Evolutionary conservation across 2,888 invertebrate species (phyloP).

Genomic region (Digitonthophagus gazella): DNA sequence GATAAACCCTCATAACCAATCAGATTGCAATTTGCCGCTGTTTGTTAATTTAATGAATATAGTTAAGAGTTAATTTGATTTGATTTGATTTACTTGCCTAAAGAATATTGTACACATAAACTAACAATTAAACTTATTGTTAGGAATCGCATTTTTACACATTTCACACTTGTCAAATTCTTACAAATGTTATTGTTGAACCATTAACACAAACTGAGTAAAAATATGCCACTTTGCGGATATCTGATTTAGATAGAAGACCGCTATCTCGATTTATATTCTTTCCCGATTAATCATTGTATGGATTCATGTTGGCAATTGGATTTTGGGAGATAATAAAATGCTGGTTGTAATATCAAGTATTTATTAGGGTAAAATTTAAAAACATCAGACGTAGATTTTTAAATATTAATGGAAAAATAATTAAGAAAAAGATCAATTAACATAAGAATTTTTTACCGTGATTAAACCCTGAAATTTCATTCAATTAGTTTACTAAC

Average conservation of each 20-base stretch:
- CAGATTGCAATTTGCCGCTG: not conserved
- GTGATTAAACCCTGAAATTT: too few relatives aligned
- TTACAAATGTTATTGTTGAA: slow-evolving; percentile 3
- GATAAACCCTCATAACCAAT: not conserved
- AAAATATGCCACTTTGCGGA: slow-evolving; percentile 16
- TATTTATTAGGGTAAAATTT: too few relatives aligned
- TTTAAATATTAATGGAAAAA: too few relatives aligned
- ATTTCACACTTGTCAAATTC: slow-evolving; percentile 14
- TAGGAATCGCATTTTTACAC: slow-evolving; percentile 25
- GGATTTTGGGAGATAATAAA: too few relatives aligned
- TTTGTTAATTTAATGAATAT: too few relatives aligned
- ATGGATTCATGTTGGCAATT: too few relatives aligned
- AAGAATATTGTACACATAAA: not conserved
- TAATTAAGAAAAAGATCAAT: too few relatives aligned
- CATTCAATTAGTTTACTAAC: too few relatives aligned
- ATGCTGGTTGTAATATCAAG: too few relatives aligned
- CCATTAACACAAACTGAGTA: slow-evolving; percentile 12
- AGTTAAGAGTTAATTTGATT: not conserved
- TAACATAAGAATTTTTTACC: too few relatives aligned
- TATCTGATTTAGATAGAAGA: slow-evolving; percentile 17
- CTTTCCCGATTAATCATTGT: too few relatives aligned
- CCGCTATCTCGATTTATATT: not conserved
- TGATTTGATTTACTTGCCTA: slow-evolving; percentile 1
- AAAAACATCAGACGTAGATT: too few relatives aligned
- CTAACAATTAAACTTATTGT: slow-evolving; percentile 1